These are phyloP conservation scores for Ridgeia piscesae DNA, from an alignment of 1,140 invertebrate genomes.

Conservation along the genomic window DNA sequence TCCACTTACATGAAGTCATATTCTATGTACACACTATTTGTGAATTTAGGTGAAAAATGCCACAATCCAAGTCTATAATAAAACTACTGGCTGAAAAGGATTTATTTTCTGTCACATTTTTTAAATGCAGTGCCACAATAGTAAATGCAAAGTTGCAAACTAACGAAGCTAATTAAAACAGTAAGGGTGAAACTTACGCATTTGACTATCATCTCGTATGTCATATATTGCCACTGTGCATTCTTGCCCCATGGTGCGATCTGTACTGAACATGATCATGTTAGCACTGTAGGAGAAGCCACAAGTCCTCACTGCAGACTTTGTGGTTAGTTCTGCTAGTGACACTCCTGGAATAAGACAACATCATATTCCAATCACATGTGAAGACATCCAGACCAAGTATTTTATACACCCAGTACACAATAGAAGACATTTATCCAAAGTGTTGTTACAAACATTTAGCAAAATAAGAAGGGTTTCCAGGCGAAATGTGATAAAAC, in stretches of 20 bases:
- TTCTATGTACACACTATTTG: background rate
- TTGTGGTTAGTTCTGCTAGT: slow-evolving; percentile 72
- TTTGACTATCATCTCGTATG: slow-evolving; percentile 45
- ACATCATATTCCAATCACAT: background rate
- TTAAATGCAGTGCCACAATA: background rate
- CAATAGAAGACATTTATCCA: background rate
- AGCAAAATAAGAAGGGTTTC: too few species aligned
- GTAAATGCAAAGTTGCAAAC: background rate
- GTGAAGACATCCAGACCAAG: background rate
- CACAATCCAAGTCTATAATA: too few species aligned
- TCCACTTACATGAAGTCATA: background rate
- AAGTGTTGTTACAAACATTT: background rate
- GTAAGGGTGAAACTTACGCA: slow-evolving; percentile 41
- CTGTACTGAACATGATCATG: slow-evolving; percentile 88
- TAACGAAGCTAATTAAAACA: background rate
- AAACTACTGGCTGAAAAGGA: background rate
- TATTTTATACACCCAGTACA: background rate
- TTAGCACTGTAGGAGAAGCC: slow-evolving; percentile 92
- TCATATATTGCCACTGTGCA: slow-evolving; percentile 83
- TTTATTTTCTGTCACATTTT: background rate
- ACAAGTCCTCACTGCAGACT: slow-evolving; percentile 87
- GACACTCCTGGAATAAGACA: slow-evolving; percentile 50
- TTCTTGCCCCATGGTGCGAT: slow-evolving; percentile 84
- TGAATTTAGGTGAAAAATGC: background rate
- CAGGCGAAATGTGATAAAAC: too few species aligned